A percentile compares a stretch with the other conserved stretches of the same genome.
Conservation (phyloP, 1,140 invertebrate species). For the Pantala flavescens region DNA sequence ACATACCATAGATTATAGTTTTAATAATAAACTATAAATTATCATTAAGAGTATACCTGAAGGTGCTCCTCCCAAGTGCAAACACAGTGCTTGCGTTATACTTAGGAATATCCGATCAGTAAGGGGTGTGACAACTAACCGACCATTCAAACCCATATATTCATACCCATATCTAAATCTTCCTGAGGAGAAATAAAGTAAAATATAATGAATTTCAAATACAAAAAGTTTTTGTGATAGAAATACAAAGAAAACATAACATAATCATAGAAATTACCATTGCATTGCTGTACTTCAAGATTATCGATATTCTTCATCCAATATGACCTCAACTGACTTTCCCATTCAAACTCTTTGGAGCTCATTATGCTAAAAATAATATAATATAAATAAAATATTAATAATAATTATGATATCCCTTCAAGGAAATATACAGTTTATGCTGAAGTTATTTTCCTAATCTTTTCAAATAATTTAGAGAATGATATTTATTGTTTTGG, state of each 20-base stretch:
- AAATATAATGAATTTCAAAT: neutral
- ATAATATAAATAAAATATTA: too few species aligned
- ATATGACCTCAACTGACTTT: conserved; percentile 71
- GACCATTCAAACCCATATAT: conserved; percentile 85
- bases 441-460: too few species aligned
- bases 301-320: conserved; percentile 76
- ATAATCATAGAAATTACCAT: conserved; percentile 40
- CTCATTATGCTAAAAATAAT: conserved; percentile 56
- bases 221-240: conserved; percentile 14
- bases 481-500: too few species aligned
- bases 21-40: too few species aligned
- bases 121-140: conserved; percentile 80
- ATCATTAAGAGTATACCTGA: conserved; percentile 41
- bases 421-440: too few species aligned
- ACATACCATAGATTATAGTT: too few species aligned
- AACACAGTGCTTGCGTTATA: conserved; percentile 78
- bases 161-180: conserved; percentile 85
- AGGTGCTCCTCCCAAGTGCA: conserved; percentile 79
- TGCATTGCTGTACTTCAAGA: conserved; percentile 71
- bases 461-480: too few species aligned
- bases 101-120: conserved; percentile 87
- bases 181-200: conserved; percentile 31
- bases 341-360: conserved; percentile 79
- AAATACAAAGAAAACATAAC: conserved; percentile 14
- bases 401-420: too few species aligned